These are phyloP conservation scores for Phrynosoma blainvillii DNA, from an alignment of 2,113 vertebrate genomes.

Conservation along the genomic window DNA sequence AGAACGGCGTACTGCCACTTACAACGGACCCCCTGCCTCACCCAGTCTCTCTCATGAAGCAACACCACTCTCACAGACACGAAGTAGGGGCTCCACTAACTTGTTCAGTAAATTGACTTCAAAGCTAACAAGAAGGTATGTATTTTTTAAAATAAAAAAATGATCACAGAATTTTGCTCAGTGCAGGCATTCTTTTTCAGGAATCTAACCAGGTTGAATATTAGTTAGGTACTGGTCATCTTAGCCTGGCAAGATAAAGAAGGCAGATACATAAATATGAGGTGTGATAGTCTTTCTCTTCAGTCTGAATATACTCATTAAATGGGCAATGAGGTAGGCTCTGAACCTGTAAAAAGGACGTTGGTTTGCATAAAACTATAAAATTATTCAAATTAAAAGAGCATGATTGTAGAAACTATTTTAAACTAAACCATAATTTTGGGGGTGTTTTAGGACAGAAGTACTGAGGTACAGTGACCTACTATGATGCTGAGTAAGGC, in stretches of 20 bases:
- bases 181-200: accelerated
- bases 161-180: accelerated
- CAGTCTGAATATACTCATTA: neutral
- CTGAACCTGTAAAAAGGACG: neutral
- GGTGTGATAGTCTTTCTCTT: neutral
- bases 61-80: constrained; percentile 89
- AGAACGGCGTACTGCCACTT: constrained; percentile 94
- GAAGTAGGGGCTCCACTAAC: constrained; percentile 93
- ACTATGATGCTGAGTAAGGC: neutral
- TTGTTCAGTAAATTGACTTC: constrained; percentile 97
- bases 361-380: neutral
- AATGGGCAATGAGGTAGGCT: neutral
- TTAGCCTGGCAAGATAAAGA: neutral
- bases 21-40: constrained; percentile 95
- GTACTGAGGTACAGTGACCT: neutral
- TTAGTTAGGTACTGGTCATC: neutral
- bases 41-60: constrained; percentile 94
- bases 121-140: constrained; percentile 96
- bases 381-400: neutral
- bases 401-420: neutral
- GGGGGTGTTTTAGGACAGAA: too few relatives aligned
- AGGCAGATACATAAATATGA: neutral
- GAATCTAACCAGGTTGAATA: neutral
- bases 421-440: neutral
- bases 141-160: neutral